Evolutionary conservation across 2,888 invertebrate genomes (phyloP).

Genomic region (Cryptosula pallasiana): DNA sequence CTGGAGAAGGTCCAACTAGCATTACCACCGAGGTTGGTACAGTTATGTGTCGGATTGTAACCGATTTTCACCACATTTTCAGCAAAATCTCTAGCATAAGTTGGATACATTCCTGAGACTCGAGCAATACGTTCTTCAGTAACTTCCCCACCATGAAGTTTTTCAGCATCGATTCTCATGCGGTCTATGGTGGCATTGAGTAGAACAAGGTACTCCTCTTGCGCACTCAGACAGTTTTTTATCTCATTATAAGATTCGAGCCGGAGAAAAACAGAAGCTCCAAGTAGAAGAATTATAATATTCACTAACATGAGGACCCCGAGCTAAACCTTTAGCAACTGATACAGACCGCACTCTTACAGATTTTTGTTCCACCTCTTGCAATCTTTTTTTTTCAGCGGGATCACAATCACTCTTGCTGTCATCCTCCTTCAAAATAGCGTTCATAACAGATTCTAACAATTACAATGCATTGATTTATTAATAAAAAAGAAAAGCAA

Average conservation of each 20-base stretch:
- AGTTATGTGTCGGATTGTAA: background rate
- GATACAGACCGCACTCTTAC: too few species aligned
- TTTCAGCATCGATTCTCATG: background rate
- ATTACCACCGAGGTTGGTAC: background rate
- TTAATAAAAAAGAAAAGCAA: too few species aligned
- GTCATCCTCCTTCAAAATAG: too few species aligned
- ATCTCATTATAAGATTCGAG: conserved; percentile 51
- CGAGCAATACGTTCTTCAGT: background rate
- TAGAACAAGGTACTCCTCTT: background rate
- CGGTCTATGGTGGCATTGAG: background rate
- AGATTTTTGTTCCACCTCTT: too few species aligned
- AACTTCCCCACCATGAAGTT: background rate
- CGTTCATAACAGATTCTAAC: too few species aligned
- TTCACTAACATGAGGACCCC: background rate
- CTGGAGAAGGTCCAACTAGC: background rate
- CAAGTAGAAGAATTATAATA: conserved; percentile 30
- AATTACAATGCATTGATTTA: too few species aligned
- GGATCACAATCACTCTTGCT: too few species aligned
- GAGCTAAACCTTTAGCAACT: too few species aligned
- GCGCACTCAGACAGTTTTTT: conserved; percentile 42
- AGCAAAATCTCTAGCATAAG: background rate
- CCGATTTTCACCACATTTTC: background rate
- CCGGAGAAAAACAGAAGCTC: conserved; percentile 52
- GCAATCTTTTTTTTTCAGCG: too few species aligned
- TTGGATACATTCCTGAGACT: background rate